These are phyloP conservation scores for Lottia gigantea DNA, from an alignment of 2,888 invertebrate genomes.

Conservation along the genomic window DNA sequence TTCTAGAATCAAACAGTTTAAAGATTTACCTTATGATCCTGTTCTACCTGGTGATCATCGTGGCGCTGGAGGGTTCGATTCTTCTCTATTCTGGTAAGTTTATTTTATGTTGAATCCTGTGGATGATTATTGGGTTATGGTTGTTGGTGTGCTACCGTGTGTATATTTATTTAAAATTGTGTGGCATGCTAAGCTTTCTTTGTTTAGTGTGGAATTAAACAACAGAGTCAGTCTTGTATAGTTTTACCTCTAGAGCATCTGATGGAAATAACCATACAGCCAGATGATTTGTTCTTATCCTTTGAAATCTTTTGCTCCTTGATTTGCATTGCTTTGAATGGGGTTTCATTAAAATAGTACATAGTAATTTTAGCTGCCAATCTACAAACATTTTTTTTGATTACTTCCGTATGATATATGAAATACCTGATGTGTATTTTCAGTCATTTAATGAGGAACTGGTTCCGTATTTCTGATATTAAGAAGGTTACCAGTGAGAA, in stretches of 20 bases:
- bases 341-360: too few relatives aligned
- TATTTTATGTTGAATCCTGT: constrained; percentile 22
- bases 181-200: not conserved
- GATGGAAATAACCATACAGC: too few relatives aligned
- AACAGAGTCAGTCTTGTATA: not conserved
- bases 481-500: constrained; percentile 10
- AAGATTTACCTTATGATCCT: constrained; percentile 71
- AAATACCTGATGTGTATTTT: too few relatives aligned
- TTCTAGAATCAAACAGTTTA: constrained; percentile 64
- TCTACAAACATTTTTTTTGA: too few relatives aligned
- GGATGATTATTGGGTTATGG: not conserved
- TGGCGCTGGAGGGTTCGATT: constrained; percentile 81
- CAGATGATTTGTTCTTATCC: too few relatives aligned
- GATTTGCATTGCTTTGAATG: too few relatives aligned
- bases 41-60: constrained; percentile 78
- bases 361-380: too few relatives aligned
- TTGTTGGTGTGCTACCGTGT: not conserved
- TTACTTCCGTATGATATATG: too few relatives aligned
- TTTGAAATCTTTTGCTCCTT: too few relatives aligned
- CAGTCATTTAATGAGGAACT: constrained; percentile 31
- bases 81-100: constrained; percentile 74
- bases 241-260: too few relatives aligned
- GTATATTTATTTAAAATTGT: not conserved
- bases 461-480: constrained; percentile 19
- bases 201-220: not conserved